Percentiles rank a stretch among this genome's conserved stretches.
Evolutionary conservation across 2,113 vertebrate species (phyloP).

Genomic region (Phycodurus eques): DNA sequence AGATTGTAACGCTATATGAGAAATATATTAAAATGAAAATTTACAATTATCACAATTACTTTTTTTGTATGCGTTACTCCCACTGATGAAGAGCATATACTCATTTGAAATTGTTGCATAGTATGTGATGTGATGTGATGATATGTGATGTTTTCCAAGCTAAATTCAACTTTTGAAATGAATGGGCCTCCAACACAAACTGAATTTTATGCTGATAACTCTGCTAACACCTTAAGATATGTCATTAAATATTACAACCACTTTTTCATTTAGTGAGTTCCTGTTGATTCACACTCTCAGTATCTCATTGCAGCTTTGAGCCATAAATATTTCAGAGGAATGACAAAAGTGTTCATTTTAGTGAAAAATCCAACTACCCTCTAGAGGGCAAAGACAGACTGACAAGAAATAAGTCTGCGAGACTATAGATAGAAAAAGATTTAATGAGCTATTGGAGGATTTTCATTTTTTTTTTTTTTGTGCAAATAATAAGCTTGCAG

Average conservation of each 20-base stretch:
- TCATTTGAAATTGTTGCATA: too few relatives aligned
- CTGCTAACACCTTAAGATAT: background rate
- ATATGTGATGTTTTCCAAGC: background rate
- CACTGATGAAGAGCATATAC: too few relatives aligned
- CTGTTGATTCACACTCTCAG: slow-evolving; percentile 2
- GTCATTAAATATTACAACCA: background rate
- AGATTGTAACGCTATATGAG: too few relatives aligned
- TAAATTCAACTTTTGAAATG: background rate
- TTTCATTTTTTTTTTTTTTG: background rate
- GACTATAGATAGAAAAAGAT: slow-evolving; percentile 41
- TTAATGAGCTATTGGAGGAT: slow-evolving; percentile 55
- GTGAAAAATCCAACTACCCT: slow-evolving; percentile 48
- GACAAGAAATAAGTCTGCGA: slow-evolving; percentile 45
- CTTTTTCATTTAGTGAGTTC: background rate
- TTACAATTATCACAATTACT: too few relatives aligned
- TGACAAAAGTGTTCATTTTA: slow-evolving; percentile 39
- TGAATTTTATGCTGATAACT: background rate
- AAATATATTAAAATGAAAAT: too few relatives aligned
- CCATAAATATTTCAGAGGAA: slow-evolving; percentile 36
- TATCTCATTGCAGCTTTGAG: background rate
- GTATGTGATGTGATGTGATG: too few relatives aligned
- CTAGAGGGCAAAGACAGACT: slow-evolving; percentile 32
- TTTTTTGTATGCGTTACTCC: too few relatives aligned
- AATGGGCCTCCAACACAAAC: background rate
- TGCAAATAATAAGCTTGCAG: slow-evolving; percentile 33